These are phyloP conservation scores for Hyposmocoma kahamanoa DNA, from an alignment of 1,140 invertebrate species.

Conservation along the genomic window DNA sequence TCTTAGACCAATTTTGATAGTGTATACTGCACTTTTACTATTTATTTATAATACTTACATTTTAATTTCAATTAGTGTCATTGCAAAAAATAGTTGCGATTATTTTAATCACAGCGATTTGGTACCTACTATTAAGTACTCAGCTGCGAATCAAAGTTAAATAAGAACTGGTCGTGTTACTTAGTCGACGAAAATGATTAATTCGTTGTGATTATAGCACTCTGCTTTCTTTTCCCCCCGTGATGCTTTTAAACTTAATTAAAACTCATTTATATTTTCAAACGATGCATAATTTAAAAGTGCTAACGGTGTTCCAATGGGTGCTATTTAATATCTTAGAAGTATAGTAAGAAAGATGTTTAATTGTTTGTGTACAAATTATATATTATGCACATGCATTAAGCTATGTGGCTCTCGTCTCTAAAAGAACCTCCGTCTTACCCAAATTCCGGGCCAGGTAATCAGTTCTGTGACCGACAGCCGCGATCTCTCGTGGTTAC, in stretches of 20 bases:
- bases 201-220: constrained; percentile 4
- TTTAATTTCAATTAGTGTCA: too few relatives aligned
- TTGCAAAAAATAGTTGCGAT: constrained; percentile 1
- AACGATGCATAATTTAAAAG: constrained; percentile 1
- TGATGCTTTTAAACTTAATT: constrained; percentile 13
- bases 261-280: constrained; percentile 1
- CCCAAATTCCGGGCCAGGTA: constrained; percentile 32
- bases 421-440: constrained; percentile 27
- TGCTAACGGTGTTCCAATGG: constrained; percentile 8
- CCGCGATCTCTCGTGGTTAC: constrained; percentile 40
- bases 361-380: too few relatives aligned
- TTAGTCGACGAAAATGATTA: constrained; percentile 20
- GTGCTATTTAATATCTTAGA: too few relatives aligned
- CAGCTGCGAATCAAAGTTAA: background rate
- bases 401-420: constrained; percentile 4
- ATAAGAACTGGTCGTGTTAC: constrained; percentile 16
- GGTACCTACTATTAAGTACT: background rate
- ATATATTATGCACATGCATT: too few relatives aligned
- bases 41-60: too few relatives aligned
- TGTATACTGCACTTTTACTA: too few relatives aligned
- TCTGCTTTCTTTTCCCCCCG: constrained; percentile 10
- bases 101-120: background rate
- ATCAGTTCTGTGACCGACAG: constrained; percentile 30
- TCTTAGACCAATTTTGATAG: too few relatives aligned
- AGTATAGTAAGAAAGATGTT: too few relatives aligned